Evolutionary conservation across 2,888 invertebrate genomes (phyloP), one percentile per base, ranked within the genome.

Genomic region (Sclerodermus sp.): DNA sequence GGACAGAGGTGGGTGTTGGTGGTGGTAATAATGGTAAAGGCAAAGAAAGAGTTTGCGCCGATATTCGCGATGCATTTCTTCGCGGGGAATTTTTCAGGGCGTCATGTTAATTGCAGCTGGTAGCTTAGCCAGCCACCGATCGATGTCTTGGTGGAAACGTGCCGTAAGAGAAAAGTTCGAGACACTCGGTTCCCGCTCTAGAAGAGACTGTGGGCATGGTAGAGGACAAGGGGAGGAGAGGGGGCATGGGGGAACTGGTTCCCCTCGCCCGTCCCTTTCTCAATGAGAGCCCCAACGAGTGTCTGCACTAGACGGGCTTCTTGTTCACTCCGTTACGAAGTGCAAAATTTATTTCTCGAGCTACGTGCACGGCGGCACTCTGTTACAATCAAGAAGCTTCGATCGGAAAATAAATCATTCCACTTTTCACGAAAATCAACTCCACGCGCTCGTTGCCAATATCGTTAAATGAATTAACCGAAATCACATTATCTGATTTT

Each of bases 291-390:
- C 41, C 39, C 47, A 43, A 49, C 50, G 51, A 47, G 36, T 47
- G n/a, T 31, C 44, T 37, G 46, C 47, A 45, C 53, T 42, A 52
- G 63, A 58, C 63, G 56, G 53, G 63, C 63, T 63, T 63, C 60
- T 58, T 51, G 54, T 23, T 53, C 49, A 46, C 50, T 55, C 54
- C 56, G 56, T 23, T 49, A 54, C 51, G 45, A 53, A 49, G 55
- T 54, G 47, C 49, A 54, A 43, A 49, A 49, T 14, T 13, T 14
- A 14, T 34, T 34, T 34, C 4, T 14, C n/a, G 4, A 4, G 5
- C n/a, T 34, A 12, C 12, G 12, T 10, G 34, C 14, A 14, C 34
- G 10, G 4, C 34, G 12, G 8, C 8, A 23, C 23, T 23, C 8
- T 23, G 23, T 8, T 23, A 23, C 23, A 23, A 3, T 23, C 8